Evolutionary conservation across 1,140 invertebrate species (phyloP).

Genomic region (Drosophila tropicalis): DNA sequence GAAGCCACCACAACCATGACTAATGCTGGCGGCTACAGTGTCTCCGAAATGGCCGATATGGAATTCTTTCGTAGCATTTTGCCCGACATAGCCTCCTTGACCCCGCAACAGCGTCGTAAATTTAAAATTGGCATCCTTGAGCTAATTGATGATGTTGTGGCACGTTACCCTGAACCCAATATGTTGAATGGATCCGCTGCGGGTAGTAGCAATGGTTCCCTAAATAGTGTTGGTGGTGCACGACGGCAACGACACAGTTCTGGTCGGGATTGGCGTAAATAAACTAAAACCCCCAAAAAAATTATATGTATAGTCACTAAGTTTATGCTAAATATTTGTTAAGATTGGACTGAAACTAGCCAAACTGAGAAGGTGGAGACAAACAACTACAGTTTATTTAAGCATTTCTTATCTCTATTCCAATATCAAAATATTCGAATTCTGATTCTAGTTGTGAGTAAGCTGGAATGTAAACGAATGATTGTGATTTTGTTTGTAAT

Average conservation of each 20-base stretch:
- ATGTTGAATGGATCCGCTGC: slow-evolving; percentile 48
- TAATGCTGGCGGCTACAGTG: slow-evolving; percentile 48
- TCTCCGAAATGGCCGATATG: slow-evolving; percentile 70
- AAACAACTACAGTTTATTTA: not conserved
- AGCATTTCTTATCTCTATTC: not conserved
- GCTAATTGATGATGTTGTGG: slow-evolving; percentile 76
- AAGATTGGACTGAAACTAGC: slow-evolving; percentile 13
- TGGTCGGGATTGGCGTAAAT: slow-evolving; percentile 60
- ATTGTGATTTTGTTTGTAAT: no score
- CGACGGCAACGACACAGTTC: slow-evolving; percentile 41
- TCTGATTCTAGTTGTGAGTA: not conserved
- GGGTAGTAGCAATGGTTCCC: slow-evolving; percentile 35
- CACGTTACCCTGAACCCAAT: slow-evolving; percentile 59
- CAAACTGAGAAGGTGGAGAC: not conserved
- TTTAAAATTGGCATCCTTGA: slow-evolving; percentile 81
- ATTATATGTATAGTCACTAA: slow-evolving; percentile 28
- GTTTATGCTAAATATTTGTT: slow-evolving; percentile 18
- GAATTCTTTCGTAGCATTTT: slow-evolving; percentile 81
- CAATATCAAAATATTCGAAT: not conserved
- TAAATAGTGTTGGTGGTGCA: slow-evolving; percentile 10
- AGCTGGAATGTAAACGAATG: no score
- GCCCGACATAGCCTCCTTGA: slow-evolving; percentile 72
- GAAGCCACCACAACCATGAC: slow-evolving; percentile 54
- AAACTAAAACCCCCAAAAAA: slow-evolving; percentile 26
- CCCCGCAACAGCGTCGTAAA: slow-evolving; percentile 73